Conservation (phyloP, 2,888 invertebrate species). For the Dexiosoma caninum region DNA sequence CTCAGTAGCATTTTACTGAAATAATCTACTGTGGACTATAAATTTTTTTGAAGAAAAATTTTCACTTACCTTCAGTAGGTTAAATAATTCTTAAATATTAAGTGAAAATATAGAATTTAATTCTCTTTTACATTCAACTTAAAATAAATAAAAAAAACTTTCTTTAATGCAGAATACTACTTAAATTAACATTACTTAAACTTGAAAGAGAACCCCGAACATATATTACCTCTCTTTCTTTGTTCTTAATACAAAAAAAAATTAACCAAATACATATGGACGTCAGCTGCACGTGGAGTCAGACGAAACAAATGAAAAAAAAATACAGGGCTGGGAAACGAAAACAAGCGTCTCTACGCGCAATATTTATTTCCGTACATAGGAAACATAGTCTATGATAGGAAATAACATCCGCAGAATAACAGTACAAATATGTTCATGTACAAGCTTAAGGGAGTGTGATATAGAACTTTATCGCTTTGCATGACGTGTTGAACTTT, state of each 20-base stretch:
- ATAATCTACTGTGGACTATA: not conserved
- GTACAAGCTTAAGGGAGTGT: no score
- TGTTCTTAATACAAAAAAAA: not conserved
- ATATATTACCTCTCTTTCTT: not conserved
- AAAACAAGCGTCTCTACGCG: no score
- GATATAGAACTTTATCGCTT: no score
- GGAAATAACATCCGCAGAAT: no score
- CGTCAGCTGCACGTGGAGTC: constrained; percentile 18
- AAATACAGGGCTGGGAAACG: no score
- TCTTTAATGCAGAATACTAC: constrained; percentile 24
- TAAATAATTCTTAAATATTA: no score
- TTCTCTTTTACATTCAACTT: not conserved
- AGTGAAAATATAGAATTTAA: no score
- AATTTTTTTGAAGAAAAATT: not conserved
- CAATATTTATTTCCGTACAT: no score
- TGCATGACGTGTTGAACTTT: no score
- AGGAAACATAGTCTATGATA: no score
- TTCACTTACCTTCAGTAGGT: not conserved
- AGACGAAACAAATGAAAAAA: not conserved
- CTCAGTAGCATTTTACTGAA: constrained; percentile 32
- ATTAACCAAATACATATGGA: constrained; percentile 27
- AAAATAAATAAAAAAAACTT: not conserved
- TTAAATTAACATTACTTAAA: constrained; percentile 42
- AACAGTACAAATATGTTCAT: no score
- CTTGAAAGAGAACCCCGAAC: not conserved